A percentile compares a stretch with the other conserved stretches of the same genome.
Evolutionary conservation across 2,797 vertebrate species (phyloP).

Genomic region (Brachymystax lenok): DNA sequence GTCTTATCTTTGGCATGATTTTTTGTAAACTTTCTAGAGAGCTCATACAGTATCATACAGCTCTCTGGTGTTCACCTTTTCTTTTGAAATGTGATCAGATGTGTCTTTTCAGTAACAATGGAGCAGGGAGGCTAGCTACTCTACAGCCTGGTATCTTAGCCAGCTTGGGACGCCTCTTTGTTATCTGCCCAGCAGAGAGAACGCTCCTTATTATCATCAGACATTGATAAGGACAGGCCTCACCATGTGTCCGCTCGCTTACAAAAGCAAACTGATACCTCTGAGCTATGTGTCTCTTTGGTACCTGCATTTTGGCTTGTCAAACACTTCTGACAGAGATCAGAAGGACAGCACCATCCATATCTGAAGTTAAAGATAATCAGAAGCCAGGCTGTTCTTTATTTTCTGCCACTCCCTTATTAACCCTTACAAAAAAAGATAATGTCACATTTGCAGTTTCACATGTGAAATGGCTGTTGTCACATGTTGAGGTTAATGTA

Average conservation of each 20-base stretch:
- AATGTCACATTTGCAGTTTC: no score
- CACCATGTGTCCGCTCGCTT: constrained; percentile 30
- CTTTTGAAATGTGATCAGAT: constrained; percentile 68
- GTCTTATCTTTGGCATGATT: neutral
- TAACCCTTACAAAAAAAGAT: no score
- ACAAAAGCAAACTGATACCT: constrained; percentile 19
- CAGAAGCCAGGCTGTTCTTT: no score
- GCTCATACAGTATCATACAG: no score
- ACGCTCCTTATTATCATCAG: constrained; percentile 65
- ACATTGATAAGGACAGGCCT: constrained; percentile 62
- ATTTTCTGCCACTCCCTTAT: no score
- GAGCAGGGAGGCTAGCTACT: constrained; percentile 36
- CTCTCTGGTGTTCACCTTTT: constrained; percentile 47
- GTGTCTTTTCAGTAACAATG: constrained; percentile 70
- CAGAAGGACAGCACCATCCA: neutral
- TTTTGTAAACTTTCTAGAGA: neutral
- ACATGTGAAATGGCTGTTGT: no score
- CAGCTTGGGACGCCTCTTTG: constrained; percentile 60
- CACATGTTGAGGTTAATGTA: no score
- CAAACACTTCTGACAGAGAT: constrained; percentile 1
- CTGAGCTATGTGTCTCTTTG: neutral
- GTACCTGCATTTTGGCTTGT: constrained; percentile 1
- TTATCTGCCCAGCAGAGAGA: constrained; percentile 55
- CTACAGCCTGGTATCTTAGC: constrained; percentile 50
- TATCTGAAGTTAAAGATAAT: neutral